Evolutionary conservation across 2,888 invertebrate genomes (phyloP).

Genomic region (Octodonta nipae): DNA sequence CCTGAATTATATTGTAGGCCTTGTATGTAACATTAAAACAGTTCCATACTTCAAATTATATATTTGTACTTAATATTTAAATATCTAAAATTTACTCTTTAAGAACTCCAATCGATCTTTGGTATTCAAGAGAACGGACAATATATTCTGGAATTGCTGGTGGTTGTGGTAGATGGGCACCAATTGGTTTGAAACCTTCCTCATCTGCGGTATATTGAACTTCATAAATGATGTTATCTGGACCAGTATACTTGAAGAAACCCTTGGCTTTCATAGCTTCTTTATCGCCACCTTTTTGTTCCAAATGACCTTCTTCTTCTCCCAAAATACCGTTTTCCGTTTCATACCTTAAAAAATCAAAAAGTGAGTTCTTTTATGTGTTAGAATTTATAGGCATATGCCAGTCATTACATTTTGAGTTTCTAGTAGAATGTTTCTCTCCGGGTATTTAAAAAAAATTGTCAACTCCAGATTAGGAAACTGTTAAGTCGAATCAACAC

Average conservation of each 20-base stretch:
- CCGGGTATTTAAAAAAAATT: too few species aligned
- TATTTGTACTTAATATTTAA: too few species aligned
- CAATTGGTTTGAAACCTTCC: constrained; percentile 42
- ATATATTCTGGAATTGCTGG: constrained; percentile 28
- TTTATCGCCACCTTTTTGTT: constrained; percentile 37
- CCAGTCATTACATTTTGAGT: too few species aligned
- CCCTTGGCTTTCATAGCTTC: constrained; percentile 50
- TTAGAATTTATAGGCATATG: too few species aligned
- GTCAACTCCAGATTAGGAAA: too few species aligned
- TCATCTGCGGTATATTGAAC: constrained; percentile 50
- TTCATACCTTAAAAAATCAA: constrained; percentile 37
- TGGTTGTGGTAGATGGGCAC: constrained; percentile 38
- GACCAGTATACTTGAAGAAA: constrained; percentile 51
- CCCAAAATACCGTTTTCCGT: constrained; percentile 50
- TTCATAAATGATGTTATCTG: constrained; percentile 43
- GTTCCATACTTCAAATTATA: too few species aligned
- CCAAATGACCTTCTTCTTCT: constrained; percentile 44
- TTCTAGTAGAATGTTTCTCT: too few species aligned
- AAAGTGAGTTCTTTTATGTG: too few species aligned
- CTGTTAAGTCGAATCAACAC: too few species aligned
- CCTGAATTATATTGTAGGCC: too few species aligned
- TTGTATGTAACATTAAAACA: too few species aligned
- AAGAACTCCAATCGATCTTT: constrained; percentile 13
- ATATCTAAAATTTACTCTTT: too few species aligned
- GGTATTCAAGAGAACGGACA: constrained; percentile 19